Percentiles rank a stretch among this genome's conserved stretches.
Evolutionary conservation across 2,113 vertebrate species (phyloP).

Genomic region (Arizona elegans): DNA sequence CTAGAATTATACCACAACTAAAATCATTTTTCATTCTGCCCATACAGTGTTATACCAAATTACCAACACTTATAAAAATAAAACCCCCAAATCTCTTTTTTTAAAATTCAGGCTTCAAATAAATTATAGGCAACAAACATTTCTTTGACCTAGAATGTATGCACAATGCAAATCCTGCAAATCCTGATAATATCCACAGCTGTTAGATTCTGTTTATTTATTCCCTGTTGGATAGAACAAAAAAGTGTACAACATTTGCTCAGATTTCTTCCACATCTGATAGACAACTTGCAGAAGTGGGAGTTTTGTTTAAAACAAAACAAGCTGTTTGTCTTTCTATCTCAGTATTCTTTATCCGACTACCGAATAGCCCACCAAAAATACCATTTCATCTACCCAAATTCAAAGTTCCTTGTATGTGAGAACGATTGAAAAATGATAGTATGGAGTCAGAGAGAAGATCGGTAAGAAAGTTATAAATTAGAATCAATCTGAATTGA

Average conservation of each 20-base stretch:
- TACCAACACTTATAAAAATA: slow-evolving; percentile 19
- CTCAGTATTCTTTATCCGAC: neutral
- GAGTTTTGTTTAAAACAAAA: neutral
- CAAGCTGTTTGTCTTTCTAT: neutral
- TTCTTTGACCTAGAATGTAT: neutral
- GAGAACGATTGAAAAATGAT: neutral
- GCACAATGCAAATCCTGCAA: neutral
- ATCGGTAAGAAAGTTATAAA: neutral
- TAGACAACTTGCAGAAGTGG: neutral
- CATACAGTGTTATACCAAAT: slow-evolving; percentile 24
- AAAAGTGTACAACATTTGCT: neutral
- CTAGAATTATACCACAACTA: slow-evolving; percentile 30
- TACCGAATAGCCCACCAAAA: neutral
- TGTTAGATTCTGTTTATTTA: neutral
- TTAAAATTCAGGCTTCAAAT: slow-evolving; percentile 14
- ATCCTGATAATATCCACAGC: neutral
- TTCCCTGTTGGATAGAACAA: neutral
- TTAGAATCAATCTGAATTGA: neutral
- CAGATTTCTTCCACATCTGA: neutral
- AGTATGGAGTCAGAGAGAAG: neutral
- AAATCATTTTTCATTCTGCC: slow-evolving; percentile 25
- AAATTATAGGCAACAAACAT: neutral
- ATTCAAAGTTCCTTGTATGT: neutral
- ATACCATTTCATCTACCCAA: neutral
- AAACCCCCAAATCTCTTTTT: neutral